These are phyloP conservation scores for Chrysemys picta DNA, from an alignment of 2,113 vertebrate genomes.

Conservation along the genomic window DNA sequence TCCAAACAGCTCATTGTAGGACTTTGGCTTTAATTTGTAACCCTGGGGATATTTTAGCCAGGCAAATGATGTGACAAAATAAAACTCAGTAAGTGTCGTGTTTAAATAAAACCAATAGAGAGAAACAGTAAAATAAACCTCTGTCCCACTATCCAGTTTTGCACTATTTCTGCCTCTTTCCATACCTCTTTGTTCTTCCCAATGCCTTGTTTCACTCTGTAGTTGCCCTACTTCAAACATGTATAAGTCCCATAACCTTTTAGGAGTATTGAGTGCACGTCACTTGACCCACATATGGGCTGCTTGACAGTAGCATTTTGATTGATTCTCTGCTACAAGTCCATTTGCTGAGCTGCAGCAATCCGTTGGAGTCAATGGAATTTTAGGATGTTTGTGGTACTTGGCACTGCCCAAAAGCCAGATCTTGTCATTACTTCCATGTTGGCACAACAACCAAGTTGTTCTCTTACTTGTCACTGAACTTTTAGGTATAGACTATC, in stretches of 20 bases:
- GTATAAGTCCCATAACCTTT: background rate
- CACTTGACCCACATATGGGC: background rate
- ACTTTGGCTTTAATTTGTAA: background rate
- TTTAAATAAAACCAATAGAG: background rate
- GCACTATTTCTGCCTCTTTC: background rate
- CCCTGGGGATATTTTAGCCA: background rate
- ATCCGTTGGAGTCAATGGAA: fast-evolving
- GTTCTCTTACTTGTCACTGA: background rate
- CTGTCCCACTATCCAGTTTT: background rate
- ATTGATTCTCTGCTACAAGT: background rate
- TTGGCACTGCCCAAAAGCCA: background rate
- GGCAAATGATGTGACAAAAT: background rate
- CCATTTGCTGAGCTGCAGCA: fast-evolving
- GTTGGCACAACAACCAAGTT: background rate
- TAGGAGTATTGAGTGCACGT: background rate
- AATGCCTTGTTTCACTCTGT: background rate
- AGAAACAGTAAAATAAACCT: background rate
- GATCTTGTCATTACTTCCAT: background rate
- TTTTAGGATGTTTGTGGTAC: background rate
- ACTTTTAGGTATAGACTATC: background rate
- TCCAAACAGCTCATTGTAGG: background rate
- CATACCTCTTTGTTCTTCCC: background rate
- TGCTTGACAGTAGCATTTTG: background rate
- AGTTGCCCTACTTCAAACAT: background rate
- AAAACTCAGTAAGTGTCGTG: background rate